Base-by-base conservation (phyloP, 2,797 vertebrate genomes). In the Sebastes aleutianus region DNA sequence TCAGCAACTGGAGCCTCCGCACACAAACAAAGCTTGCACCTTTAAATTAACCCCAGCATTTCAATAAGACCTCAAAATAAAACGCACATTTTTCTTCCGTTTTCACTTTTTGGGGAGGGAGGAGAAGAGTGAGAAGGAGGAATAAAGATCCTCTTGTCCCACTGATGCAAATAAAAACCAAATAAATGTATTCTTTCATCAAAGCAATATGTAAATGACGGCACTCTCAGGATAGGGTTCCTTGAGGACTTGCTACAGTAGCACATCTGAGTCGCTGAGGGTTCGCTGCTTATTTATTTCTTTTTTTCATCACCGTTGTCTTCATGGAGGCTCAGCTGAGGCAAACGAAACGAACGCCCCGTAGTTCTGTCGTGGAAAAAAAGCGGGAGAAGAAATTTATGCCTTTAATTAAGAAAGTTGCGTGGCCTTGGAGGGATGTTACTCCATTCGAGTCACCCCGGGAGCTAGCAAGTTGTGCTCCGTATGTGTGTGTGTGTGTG, bases 191-290 rank as follows among this genome's bases (percentile, higher is more conserved):
- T 89, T 90, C 80, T 90, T 72, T 90, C 92, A 93, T 94, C 92
- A 93, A 93, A 93, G 90, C 83, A 88, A 84, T 93, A 93, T 93
- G 92, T 86, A 93, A 93, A 94, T 93, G 88, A 84, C 53, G 27
- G 67, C 80, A 67, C 89, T 91, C 89, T 87, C 73, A 83, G 92
- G 87, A 87, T 77, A 58, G 74, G 76, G 80, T 24, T 93, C 92
- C 91, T 92, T 11, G 39, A 91, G 93, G 93, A 92, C 85, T 65
- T 16, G 61, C 81, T 87, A 70, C 85, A 79, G 89, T 76, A 79
- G 78, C 75, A 70, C 84, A 78, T 83, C 76, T 69, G 87, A 83
- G 76, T 69, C 76, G 67, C 83, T 75, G 75, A 88, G 81, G 75
- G 76, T 87, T 47, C 72, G n/a, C 84, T 69, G 26, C 85, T 87